Percentiles rank a stretch among this genome's conserved stretches.
phyloP scores from a whole-genome alignment of 2,888 invertebrate genomes.

The Tethea ocularis region DNA sequence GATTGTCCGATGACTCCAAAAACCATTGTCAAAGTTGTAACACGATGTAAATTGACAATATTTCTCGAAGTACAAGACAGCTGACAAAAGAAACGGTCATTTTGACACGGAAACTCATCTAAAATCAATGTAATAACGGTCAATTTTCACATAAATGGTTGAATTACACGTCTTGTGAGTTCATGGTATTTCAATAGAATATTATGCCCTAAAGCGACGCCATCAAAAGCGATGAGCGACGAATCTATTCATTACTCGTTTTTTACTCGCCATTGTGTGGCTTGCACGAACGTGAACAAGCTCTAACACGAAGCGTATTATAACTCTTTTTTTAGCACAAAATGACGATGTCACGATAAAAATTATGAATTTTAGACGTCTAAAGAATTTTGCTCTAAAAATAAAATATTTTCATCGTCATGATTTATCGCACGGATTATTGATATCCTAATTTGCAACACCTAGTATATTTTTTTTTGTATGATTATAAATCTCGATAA shows the following conservation, averaged over 20 bases:
- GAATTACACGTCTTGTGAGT: conserved; percentile 33
- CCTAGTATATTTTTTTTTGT: too few species aligned
- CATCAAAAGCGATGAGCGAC: conserved; percentile 40
- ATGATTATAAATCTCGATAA: too few species aligned
- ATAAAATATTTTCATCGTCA: too few species aligned
- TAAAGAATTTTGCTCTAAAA: too few species aligned
- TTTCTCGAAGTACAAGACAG: conserved; percentile 10
- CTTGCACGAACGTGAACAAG: conserved; percentile 10
- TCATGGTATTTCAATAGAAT: conserved; percentile 25
- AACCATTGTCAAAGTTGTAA: conserved; percentile 7
- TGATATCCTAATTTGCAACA: too few species aligned
- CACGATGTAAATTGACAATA: conserved; percentile 21
- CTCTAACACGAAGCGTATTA: conserved; percentile 1
- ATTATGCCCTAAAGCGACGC: conserved; percentile 44
- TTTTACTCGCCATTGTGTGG: conserved; percentile 47
- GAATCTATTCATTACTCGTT: conserved; percentile 57
- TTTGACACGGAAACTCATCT: conserved; percentile 23
- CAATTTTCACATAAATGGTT: conserved; percentile 40
- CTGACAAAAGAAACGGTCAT: conserved; percentile 18
- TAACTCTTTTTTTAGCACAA: not conserved
- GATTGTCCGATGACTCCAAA: not conserved
- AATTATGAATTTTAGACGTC: not conserved
- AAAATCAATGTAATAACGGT: conserved; percentile 28
- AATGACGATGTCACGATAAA: not conserved
- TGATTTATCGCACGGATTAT: too few species aligned